Evolutionary conservation across 1,140 invertebrate genomes (phyloP).

Genomic region (Trigoniulus corallinus): DNA sequence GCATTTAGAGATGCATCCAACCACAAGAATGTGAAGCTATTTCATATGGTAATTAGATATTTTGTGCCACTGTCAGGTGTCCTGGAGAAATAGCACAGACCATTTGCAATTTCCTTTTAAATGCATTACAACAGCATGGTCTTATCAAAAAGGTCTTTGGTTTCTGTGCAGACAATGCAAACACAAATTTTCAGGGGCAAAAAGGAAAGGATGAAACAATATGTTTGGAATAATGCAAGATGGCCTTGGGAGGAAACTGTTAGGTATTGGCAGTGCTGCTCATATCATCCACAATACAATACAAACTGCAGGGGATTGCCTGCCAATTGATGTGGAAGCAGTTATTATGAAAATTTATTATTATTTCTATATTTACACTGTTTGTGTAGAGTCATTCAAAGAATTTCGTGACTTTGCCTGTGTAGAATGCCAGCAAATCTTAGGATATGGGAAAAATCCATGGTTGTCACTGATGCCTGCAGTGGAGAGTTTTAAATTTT

Average conservation of each 20-base stretch:
- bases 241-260: constrained; percentile 6
- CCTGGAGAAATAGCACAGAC: constrained; percentile 8
- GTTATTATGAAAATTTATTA: constrained; percentile 19
- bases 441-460: no score
- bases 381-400: constrained; percentile 19
- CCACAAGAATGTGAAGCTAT: constrained; percentile 8
- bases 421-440: constrained; percentile 14
- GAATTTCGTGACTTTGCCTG: constrained; percentile 19
- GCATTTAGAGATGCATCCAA: constrained; percentile 7
- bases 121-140: constrained; percentile 4
- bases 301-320: constrained; percentile 14
- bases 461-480: constrained; percentile 14
- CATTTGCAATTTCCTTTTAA: constrained; percentile 6
- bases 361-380: constrained; percentile 21
- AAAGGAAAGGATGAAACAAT: constrained; percentile 6
- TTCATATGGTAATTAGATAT: constrained; percentile 7
- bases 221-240: constrained; percentile 6
- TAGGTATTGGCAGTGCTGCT: constrained; percentile 9
- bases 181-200: constrained; percentile 6
- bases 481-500: constrained; percentile 11
- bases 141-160: constrained; percentile 5
- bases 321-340: constrained; percentile 19
- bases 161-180: constrained; percentile 11
- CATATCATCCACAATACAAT: constrained; percentile 8
- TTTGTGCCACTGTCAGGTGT: constrained; percentile 1